Evolutionary conservation across 2,113 vertebrate genomes (phyloP).

Genomic region (Machaerirhynchus nigripectus): DNA sequence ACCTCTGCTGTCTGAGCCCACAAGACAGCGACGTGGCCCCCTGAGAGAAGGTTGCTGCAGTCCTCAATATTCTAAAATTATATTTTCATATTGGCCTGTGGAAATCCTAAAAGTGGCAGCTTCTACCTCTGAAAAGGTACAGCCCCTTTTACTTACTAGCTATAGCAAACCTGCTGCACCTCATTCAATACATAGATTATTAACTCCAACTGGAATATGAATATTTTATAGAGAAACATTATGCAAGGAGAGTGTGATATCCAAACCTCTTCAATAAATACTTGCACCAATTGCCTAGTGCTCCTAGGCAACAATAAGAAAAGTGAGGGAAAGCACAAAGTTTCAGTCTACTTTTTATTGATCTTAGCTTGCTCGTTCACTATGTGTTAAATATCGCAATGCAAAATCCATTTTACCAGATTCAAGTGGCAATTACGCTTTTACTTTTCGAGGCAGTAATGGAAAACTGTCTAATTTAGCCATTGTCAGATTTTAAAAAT

Average conservation of each 20-base stretch:
- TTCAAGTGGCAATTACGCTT: not conserved
- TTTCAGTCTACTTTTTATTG: conserved; percentile 16
- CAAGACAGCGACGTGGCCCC: rapidly evolving
- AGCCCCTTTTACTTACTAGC: not conserved
- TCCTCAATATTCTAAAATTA: not conserved
- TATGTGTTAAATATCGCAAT: conserved; percentile 30
- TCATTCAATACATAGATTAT: not conserved
- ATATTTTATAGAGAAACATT: not conserved
- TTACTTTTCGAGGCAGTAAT: conserved; percentile 34
- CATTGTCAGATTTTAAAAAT: conserved; percentile 40
- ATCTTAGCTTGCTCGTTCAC: conserved; percentile 10
- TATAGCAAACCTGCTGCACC: not conserved
- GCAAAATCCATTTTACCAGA: conserved; percentile 31
- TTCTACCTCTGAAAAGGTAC: not conserved
- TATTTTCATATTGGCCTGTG: not conserved
- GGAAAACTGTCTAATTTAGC: conserved; percentile 38
- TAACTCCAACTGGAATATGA: not conserved
- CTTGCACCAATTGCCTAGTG: not conserved
- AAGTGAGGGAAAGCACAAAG: not conserved
- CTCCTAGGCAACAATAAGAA: not conserved
- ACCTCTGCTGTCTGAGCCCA: not conserved
- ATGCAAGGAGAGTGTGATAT: not conserved
- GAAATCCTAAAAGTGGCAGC: not conserved
- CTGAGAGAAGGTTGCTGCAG: not conserved
- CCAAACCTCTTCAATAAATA: conserved; percentile 8